These are phyloP conservation scores for Poecile montanus DNA, from an alignment of 2,797 vertebrate species.

Conservation along the genomic window DNA sequence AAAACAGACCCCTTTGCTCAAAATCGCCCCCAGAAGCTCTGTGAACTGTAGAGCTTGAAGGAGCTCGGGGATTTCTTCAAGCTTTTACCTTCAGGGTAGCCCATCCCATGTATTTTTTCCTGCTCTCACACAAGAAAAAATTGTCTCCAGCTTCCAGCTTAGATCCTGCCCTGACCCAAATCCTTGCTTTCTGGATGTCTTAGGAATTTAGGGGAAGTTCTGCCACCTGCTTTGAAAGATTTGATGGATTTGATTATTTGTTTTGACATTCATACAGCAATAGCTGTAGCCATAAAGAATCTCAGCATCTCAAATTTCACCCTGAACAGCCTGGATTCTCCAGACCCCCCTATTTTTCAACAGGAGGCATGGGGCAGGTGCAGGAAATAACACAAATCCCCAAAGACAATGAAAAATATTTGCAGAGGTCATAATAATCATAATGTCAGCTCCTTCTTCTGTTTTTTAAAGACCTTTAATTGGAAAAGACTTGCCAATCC, in stretches of 20 bases:
- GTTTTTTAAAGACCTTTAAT: too few species aligned
- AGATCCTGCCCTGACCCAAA: neutral
- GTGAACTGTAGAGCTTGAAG: neutral
- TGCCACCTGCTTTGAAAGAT: neutral
- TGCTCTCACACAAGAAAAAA: neutral
- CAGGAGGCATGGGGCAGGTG: neutral
- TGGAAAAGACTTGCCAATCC: neutral
- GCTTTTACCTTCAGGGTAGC: neutral
- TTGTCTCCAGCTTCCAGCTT: neutral
- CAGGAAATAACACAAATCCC: neutral
- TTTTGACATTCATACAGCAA: neutral
- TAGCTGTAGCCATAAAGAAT: neutral
- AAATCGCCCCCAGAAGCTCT: neutral
- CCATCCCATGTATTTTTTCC: neutral
- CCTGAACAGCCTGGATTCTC: neutral
- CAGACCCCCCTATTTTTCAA: neutral
- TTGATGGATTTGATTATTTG: neutral
- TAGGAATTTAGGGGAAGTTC: neutral
- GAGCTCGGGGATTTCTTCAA: neutral
- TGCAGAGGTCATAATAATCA: neutral
- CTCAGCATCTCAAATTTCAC: neutral
- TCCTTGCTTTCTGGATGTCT: neutral
- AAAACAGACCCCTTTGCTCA: neutral
- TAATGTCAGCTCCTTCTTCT: rapidly evolving
- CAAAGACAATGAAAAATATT: neutral